These are phyloP conservation scores for Orthonychiurus folsomi DNA, from an alignment of 2,888 invertebrate genomes.

Conservation along the genomic window DNA sequence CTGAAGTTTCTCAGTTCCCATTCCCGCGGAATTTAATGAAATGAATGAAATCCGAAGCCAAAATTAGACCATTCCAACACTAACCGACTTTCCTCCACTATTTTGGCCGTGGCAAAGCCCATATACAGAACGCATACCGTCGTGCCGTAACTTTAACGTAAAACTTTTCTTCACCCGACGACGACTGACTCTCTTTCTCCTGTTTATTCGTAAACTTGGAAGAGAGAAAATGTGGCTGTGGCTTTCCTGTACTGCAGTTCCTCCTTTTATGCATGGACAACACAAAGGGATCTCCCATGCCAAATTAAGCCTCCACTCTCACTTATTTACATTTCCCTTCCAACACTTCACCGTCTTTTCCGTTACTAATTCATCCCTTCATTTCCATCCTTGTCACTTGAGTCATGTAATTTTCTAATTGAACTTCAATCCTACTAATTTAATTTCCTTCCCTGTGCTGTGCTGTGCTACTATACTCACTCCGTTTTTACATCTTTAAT, in stretches of 20 bases:
- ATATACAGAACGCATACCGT: too few species aligned
- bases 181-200: not conserved
- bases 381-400: not conserved
- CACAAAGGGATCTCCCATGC: not conserved
- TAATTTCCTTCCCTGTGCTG: not conserved
- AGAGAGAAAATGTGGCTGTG: not conserved
- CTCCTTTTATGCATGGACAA: not conserved
- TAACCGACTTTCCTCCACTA: not conserved
- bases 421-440: not conserved
- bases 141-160: not conserved
- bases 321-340: not conserved
- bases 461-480: too few species aligned
- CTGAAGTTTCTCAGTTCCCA: not conserved
- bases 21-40: not conserved
- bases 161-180: slow-evolving; percentile 1
- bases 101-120: too few species aligned
- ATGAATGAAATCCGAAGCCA: not conserved
- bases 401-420: not conserved
- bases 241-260: too few species aligned
- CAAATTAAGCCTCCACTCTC: not conserved
- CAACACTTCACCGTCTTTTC: not conserved
- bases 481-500: too few species aligned
- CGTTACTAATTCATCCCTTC: not conserved
- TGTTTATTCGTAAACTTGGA: not conserved
- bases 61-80: not conserved